Base-by-base conservation (phyloP, 2,113 vertebrate genomes). In the Phainopepla nitens region DNA sequence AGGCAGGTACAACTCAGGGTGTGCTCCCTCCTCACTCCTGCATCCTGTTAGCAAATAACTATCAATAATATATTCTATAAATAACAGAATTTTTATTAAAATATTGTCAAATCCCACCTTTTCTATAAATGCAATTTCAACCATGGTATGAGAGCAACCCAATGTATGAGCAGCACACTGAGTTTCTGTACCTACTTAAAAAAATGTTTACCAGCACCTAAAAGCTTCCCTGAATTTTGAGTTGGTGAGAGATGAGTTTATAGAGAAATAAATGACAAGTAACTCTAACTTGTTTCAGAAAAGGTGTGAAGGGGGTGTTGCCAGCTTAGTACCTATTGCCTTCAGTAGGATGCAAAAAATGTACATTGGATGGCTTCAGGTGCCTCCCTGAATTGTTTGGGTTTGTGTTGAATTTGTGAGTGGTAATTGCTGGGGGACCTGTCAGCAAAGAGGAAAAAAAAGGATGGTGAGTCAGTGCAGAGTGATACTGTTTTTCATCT, bases 271-370 rank as follows among this genome's bases (percentile, higher is more conserved):
- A 50, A 14, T 7, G 69, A 25, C 60, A 72, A 22, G 21, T 24
- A 68, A 10, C 11, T 10, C n/a, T 66, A 27, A 21, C 13, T 65
- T 19, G 0, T 57, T 66, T 61, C 69, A 81, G 66, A 69, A 75
- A 58, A 64, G 6, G 8, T 0, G 0, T 19, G 29, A 28, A 69
- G 28, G 3, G 13, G 19, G 23, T 50, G 16, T 68, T 45, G 35
- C 15, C n/a, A 57, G 7, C 25, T 41, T n/a, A 36, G 54, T 20
- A 27, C 33, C 4, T 33, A 2, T 6, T 81, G 35, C 35, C 11
- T 82, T 66, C 44, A 33, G 29, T 2, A 2, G 9, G 10, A 11
- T 91, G 27, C 50, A 75, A 29, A 89, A 77, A 33, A 15, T 2
- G 3, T n/a, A 6, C 24, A 4, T 14, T 54, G 27, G 9, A 15